Conservation (phyloP, 1,140 invertebrate species). For the Drosophila lacertosa region DNA sequence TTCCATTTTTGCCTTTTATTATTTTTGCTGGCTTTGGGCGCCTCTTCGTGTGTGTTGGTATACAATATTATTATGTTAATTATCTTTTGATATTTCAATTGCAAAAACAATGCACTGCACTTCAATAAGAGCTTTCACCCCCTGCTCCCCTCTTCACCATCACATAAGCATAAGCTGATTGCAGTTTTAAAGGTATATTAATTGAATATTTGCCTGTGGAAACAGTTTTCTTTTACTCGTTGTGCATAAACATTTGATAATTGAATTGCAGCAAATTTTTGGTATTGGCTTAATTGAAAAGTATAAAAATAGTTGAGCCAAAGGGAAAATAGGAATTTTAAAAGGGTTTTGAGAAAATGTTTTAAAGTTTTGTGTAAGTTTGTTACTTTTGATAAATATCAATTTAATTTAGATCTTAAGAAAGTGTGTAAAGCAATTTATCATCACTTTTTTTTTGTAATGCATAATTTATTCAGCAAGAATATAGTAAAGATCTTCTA, state of each 20-base stretch:
- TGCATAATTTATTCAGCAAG: too few species aligned
- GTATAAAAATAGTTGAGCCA: neutral
- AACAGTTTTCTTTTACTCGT: neutral
- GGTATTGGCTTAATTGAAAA: neutral
- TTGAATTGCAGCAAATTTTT: too few species aligned
- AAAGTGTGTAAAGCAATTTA: too few species aligned
- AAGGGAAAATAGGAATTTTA: too few species aligned
- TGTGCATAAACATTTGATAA: neutral
- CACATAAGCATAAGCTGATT: constrained; percentile 21
- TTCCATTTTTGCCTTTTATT: constrained; percentile 64
- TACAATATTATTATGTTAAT: constrained; percentile 72
- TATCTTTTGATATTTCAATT: constrained; percentile 74
- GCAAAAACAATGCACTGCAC: constrained; percentile 43
- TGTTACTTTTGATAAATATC: too few species aligned
- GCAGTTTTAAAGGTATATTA: neutral
- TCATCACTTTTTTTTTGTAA: too few species aligned
- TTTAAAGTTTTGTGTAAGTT: too few species aligned
- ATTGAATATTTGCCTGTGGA: neutral
- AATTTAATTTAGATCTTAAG: too few species aligned
- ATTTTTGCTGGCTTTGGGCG: constrained; percentile 47
- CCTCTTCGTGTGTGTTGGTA: constrained; percentile 17
- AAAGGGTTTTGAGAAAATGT: too few species aligned
- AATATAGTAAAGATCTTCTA: too few species aligned
- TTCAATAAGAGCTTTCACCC: neutral
- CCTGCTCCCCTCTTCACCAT: too few species aligned